These are phyloP conservation scores for Corythornis vintsioides DNA, from an alignment of 2,113 vertebrate species.

Conservation along the genomic window DNA sequence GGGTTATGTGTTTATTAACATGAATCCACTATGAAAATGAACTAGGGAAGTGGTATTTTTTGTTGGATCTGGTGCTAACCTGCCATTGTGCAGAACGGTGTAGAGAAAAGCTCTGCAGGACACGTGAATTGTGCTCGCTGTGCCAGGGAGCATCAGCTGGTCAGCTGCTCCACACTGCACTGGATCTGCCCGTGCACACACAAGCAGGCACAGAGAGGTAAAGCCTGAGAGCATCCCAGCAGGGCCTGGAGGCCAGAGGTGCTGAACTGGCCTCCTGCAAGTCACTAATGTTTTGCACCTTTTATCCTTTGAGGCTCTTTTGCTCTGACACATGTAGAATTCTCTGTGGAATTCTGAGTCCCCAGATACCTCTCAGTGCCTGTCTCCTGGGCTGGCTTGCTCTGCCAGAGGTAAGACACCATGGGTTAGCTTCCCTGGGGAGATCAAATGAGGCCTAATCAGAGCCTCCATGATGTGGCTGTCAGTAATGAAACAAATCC, in stretches of 20 bases:
- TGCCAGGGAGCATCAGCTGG: background rate
- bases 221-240: slow-evolving; percentile 4
- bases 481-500: background rate
- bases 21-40: background rate
- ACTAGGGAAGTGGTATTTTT: background rate
- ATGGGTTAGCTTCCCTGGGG: background rate
- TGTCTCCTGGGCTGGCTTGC: slow-evolving; percentile 13
- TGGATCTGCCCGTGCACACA: background rate
- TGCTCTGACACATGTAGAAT: slow-evolving; percentile 37
- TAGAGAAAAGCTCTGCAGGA: background rate
- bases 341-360: background rate
- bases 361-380: background rate
- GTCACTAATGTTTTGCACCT: slow-evolving; percentile 58
- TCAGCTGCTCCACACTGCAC: background rate
- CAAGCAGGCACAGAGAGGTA: background rate
- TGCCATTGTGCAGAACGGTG: background rate
- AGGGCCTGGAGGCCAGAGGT: background rate
- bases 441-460: background rate
- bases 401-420: slow-evolving; percentile 1
- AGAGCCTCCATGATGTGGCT: background rate
- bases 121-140: background rate
- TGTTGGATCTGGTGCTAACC: background rate
- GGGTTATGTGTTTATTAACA: background rate
- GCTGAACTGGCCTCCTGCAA: slow-evolving; percentile 11
- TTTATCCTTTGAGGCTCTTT: slow-evolving; percentile 1